These are phyloP conservation scores for Paramormyrops hopkinsi DNA, from an alignment of 2,797 vertebrate species.

Conservation along the genomic window DNA sequence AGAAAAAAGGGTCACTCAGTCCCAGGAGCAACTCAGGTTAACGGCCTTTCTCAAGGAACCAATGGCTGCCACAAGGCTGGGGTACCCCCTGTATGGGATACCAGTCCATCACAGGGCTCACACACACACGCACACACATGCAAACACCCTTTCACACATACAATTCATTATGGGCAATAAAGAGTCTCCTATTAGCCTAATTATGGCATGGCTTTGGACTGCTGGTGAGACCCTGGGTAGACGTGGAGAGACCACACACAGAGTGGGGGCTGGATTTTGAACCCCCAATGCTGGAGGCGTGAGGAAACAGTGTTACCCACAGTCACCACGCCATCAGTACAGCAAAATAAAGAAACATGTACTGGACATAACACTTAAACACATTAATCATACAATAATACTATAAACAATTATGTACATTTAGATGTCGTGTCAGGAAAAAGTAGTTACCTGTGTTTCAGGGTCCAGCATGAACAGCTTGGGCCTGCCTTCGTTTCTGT, in stretches of 20 bases:
- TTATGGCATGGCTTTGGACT: not conserved
- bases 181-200: not conserved
- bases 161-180: not conserved
- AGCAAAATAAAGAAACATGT: not conserved
- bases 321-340: not conserved
- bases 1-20: not conserved
- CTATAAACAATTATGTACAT: not conserved
- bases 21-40: not conserved
- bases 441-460: conserved; percentile 78
- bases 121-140: not conserved
- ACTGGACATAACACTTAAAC: not conserved
- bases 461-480: conserved; percentile 88
- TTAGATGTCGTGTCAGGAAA: not conserved
- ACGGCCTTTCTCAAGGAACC: not conserved
- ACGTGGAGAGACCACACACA: not conserved
- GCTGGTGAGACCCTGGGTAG: not conserved
- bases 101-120: not conserved
- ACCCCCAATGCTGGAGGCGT: not conserved
- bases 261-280: not conserved
- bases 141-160: not conserved
- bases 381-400: not conserved
- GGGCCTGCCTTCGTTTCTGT: conserved; percentile 84
- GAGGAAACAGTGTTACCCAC: not conserved
- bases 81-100: not conserved
- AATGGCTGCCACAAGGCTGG: not conserved